Evolutionary conservation across 1,140 invertebrate species (phyloP).

Genomic region (Ephestia elutella): DNA sequence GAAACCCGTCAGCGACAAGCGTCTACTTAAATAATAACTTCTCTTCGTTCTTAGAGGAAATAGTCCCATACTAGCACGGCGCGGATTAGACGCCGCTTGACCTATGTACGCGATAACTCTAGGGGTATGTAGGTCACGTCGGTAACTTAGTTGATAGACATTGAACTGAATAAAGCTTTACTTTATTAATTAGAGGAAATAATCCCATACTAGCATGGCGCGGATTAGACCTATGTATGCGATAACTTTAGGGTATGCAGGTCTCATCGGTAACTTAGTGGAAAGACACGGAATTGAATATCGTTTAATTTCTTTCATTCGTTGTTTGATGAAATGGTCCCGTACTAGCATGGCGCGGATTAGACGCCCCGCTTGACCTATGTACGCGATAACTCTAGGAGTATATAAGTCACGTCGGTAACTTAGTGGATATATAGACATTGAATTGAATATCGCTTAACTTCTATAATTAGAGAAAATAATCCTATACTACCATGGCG

Average conservation of each 20-base stretch:
- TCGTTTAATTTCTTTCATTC: too few species aligned
- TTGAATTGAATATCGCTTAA: too few species aligned
- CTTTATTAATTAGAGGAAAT: constrained; percentile 43
- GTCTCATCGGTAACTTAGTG: neutral
- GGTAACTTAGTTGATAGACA: neutral
- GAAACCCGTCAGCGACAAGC: constrained; percentile 47
- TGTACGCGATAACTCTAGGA: constrained; percentile 7
- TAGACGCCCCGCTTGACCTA: constrained; percentile 15
- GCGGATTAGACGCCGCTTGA: constrained; percentile 15
- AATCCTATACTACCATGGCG: constrained; percentile 19
- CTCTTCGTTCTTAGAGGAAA: constrained; percentile 42
- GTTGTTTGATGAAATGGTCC: constrained; percentile 45
- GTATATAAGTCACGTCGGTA: neutral
- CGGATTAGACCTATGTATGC: constrained; percentile 14
- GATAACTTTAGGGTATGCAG: constrained; percentile 9
- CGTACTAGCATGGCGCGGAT: constrained; percentile 10
- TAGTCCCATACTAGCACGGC: constrained; percentile 22
- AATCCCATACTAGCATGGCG: constrained; percentile 19
- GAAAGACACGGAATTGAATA: too few species aligned
- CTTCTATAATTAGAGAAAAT: constrained; percentile 42
- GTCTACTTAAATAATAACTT: constrained; percentile 57
- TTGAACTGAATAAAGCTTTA: too few species aligned
- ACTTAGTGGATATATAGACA: neutral
- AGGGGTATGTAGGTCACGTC: neutral
- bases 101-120: constrained; percentile 13